Percentiles rank a stretch among this genome's conserved stretches.
These are phyloP conservation scores for Romanogobio albipinnatus DNA, from an alignment of 2,113 vertebrate genomes.

Conservation along the genomic window DNA sequence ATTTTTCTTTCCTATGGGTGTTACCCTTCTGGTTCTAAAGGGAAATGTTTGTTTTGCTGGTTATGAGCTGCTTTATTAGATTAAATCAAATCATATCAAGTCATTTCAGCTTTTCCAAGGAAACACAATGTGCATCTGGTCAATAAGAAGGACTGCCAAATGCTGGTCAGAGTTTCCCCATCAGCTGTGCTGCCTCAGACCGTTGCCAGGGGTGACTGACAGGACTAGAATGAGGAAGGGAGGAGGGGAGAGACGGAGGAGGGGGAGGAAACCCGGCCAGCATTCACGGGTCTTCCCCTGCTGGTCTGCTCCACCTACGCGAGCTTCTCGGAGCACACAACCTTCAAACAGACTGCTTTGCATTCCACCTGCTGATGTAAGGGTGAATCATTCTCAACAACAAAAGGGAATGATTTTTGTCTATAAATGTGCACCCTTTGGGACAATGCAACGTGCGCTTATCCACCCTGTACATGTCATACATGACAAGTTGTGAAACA, in stretches of 20 bases:
- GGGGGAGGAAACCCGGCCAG: conserved; percentile 45
- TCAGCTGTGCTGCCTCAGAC: conserved; percentile 68
- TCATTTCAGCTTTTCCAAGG: conserved; percentile 32
- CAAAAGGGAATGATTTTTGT: conserved; percentile 50
- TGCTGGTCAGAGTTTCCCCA: conserved; percentile 73
- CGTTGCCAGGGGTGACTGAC: conserved; percentile 67
- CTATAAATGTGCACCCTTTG: conserved; percentile 59
- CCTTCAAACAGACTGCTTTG: conserved; percentile 61
- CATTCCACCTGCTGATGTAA: conserved; percentile 68
- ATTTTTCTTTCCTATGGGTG: neutral
- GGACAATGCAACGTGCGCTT: neutral
- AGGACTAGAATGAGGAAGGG: conserved; percentile 55
- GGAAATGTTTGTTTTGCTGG: neutral
- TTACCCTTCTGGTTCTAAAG: neutral
- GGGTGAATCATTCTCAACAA: conserved; percentile 61
- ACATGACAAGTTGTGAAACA: neutral
- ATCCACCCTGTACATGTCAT: neutral
- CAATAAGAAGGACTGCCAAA: conserved; percentile 34
- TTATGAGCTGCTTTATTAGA: conserved; percentile 38
- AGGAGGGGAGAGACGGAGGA: conserved; percentile 22
- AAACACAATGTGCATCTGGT: conserved; percentile 56
- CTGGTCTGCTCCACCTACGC: conserved; percentile 48
- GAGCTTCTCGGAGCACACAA: conserved; percentile 44
- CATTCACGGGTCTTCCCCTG: conserved; percentile 63
- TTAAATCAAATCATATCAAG: conserved; percentile 56